These are phyloP conservation scores for Lamellibrachia luymesi DNA, from an alignment of 1,140 invertebrate genomes.

Conservation along the genomic window DNA sequence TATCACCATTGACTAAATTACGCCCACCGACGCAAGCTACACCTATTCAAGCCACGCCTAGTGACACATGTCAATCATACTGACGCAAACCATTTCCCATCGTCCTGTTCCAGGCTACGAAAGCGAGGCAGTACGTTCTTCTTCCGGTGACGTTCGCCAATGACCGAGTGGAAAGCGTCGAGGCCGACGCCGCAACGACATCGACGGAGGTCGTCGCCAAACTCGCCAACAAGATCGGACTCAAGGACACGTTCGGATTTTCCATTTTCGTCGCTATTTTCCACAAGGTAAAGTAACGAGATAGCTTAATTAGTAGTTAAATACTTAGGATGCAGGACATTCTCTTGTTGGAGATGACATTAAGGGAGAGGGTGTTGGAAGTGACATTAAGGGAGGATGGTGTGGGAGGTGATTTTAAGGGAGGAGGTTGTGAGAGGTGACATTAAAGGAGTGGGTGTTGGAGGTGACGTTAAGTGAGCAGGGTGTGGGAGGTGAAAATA, in stretches of 20 bases:
- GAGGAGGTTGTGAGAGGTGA: too few species aligned
- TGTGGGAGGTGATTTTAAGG: too few species aligned
- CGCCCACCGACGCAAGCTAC: too few species aligned
- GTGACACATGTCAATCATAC: background rate
- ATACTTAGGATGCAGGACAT: too few species aligned
- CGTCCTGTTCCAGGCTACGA: slow-evolving; percentile 40
- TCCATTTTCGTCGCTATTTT: slow-evolving; percentile 49
- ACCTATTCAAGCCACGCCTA: background rate
- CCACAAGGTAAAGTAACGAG: slow-evolving; percentile 36
- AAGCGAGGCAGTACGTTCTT: slow-evolving; percentile 49
- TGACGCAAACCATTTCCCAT: background rate
- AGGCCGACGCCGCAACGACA: slow-evolving; percentile 47
- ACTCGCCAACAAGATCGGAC: slow-evolving; percentile 38
- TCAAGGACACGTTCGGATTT: slow-evolving; percentile 45
- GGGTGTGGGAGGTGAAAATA: too few species aligned
- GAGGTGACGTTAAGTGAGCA: too few species aligned
- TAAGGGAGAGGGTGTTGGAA: background rate
- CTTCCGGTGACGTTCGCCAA: slow-evolving; percentile 50
- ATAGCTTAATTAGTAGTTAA: too few species aligned
- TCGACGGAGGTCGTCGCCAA: slow-evolving; percentile 45
- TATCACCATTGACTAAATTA: too few species aligned
- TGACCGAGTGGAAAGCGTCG: slow-evolving; percentile 39
- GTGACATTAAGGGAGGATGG: too few species aligned
- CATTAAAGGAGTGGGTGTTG: too few species aligned
- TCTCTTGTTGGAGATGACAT: background rate